Conservation (phyloP, 2,888 invertebrate species). For the Yponomeuta plumbellus region DNA sequence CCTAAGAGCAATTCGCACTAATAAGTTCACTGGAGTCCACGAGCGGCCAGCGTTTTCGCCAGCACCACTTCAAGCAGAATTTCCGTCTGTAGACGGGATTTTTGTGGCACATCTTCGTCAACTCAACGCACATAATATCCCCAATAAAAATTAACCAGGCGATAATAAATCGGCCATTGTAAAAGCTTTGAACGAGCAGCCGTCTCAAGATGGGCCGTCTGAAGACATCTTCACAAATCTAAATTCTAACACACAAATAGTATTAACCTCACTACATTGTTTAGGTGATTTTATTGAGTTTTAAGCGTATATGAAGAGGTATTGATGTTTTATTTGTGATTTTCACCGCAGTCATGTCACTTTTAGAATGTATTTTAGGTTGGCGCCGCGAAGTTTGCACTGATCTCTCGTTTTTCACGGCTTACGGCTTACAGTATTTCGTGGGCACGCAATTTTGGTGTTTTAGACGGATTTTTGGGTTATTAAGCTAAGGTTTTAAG, state of each 20-base stretch:
- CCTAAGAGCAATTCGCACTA: conserved; percentile 24
- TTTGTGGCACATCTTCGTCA: conserved; percentile 49
- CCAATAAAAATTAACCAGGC: conserved; percentile 47
- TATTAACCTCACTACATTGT: neutral
- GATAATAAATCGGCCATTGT: conserved; percentile 56
- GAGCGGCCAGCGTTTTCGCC: conserved; percentile 62
- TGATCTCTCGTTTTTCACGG: conserved; percentile 26
- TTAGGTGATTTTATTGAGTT: conserved; percentile 20
- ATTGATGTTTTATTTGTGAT: conserved; percentile 24
- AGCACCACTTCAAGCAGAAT: conserved; percentile 66
- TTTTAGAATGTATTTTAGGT: conserved; percentile 17
- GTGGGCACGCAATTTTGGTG: conserved; percentile 25
- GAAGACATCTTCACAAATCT: conserved; percentile 27
- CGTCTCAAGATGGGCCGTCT: neutral
- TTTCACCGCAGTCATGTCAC: conserved; percentile 36
- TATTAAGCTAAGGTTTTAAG: conserved; percentile 48
- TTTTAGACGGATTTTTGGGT: conserved; percentile 36
- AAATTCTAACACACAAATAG: conserved; percentile 26
- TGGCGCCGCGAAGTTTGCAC: conserved; percentile 24
- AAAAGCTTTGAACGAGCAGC: neutral
- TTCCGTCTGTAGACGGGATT: conserved; percentile 50
- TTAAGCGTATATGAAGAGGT: conserved; percentile 32
- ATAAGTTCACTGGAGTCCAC: conserved; percentile 5
- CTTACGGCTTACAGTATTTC: conserved; percentile 21
- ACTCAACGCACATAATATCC: conserved; percentile 41